Percentiles rank a stretch among this genome's conserved stretches.
These are phyloP conservation scores for Gallinago paraguaiae DNA, from an alignment of 2,113 vertebrate genomes.

Conservation along the genomic window DNA sequence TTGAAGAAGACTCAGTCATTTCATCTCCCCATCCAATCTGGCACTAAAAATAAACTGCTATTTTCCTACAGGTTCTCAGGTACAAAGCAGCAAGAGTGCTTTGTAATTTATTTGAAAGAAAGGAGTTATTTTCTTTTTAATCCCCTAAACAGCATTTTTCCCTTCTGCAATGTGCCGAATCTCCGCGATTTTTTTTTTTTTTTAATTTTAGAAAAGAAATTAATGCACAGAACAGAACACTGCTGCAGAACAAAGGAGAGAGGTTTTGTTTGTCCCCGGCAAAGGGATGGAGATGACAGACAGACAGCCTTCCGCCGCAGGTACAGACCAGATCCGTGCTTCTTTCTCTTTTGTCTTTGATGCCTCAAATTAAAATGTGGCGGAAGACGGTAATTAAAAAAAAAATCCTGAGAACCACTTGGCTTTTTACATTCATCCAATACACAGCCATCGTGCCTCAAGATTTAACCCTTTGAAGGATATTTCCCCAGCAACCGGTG, in stretches of 20 bases:
- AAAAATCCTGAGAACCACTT: not conserved
- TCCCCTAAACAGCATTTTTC: slow-evolving; percentile 3
- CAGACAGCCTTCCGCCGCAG: not conserved
- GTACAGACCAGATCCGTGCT: not conserved
- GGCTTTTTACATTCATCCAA: not conserved
- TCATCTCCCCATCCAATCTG: slow-evolving; percentile 11
- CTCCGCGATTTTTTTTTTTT: not conserved
- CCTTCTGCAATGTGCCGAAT: not conserved
- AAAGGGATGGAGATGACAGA: not conserved
- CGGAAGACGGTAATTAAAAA: slow-evolving; percentile 18
- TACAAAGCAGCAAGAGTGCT: slow-evolving; percentile 48
- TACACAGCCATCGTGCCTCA: not conserved
- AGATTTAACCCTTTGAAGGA: not conserved
- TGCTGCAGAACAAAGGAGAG: slow-evolving; percentile 27
- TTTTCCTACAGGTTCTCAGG: slow-evolving; percentile 17
- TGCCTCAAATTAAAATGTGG: slow-evolving; percentile 32
- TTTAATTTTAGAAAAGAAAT: slow-evolving; percentile 3
- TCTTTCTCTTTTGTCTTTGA: slow-evolving; percentile 33
- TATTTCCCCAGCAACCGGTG: no score
- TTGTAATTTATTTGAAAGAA: slow-evolving; percentile 62
- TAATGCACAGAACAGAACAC: not conserved
- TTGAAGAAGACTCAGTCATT: not conserved
- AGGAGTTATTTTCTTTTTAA: slow-evolving; percentile 45
- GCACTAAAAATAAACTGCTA: slow-evolving; percentile 21
- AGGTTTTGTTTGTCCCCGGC: slow-evolving; percentile 12